Conservation (phyloP, 2,888 invertebrate species). For the Hypena proboscidalis region DNA sequence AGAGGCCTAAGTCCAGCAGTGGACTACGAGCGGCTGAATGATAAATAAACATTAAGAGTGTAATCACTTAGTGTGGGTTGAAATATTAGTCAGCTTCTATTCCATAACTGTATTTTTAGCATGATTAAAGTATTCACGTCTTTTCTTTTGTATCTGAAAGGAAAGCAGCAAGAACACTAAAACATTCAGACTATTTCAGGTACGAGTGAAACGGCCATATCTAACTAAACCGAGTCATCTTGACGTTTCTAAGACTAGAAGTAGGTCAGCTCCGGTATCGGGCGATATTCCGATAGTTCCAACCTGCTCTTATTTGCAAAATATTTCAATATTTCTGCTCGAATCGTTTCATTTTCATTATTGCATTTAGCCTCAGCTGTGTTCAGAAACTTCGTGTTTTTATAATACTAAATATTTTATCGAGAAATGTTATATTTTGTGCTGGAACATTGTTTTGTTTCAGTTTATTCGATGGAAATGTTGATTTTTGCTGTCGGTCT, state of each 20-base stretch:
- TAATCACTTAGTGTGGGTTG: too few species aligned
- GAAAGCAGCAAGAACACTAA: background rate
- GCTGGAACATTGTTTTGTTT: background rate
- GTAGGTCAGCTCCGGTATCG: conserved; percentile 33
- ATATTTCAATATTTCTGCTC: conserved; percentile 17
- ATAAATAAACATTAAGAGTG: too few species aligned
- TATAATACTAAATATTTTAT: background rate
- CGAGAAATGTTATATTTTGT: background rate
- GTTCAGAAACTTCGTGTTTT: background rate
- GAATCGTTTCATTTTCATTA: conserved; percentile 4
- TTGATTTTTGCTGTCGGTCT: too few species aligned
- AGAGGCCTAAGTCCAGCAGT: too few species aligned
- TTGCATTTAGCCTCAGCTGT: conserved; percentile 3
- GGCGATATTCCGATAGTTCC: conserved; percentile 12
- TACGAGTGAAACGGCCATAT: background rate
- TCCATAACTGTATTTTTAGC: too few species aligned
- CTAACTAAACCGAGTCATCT: conserved; percentile 6
- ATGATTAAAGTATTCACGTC: too few species aligned
- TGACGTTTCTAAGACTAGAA: conserved; percentile 19
- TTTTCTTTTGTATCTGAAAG: too few species aligned
- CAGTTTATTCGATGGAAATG: background rate
- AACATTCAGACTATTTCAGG: background rate
- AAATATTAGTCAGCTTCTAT: too few species aligned
- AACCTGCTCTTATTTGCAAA: conserved; percentile 20
- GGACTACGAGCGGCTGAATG: too few species aligned